Conservation (phyloP, 2,888 invertebrate genomes). For the Drosophila pegasa region DNA sequence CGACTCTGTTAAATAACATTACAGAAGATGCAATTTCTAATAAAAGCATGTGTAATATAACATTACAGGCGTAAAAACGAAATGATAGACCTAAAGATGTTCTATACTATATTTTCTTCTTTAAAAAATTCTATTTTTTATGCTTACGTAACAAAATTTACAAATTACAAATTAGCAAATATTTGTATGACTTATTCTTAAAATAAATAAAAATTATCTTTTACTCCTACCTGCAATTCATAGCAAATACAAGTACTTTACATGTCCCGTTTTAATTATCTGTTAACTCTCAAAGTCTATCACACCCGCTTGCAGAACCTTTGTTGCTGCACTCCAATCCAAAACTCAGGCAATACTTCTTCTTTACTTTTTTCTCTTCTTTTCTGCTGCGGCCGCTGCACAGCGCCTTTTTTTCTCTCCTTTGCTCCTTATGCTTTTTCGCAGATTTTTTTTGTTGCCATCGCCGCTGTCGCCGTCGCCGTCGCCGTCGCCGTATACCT, state of each 20-base stretch:
- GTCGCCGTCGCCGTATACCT: constrained; percentile 58
- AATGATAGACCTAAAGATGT: no score
- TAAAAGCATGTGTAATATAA: no score
- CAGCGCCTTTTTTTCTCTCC: constrained; percentile 5
- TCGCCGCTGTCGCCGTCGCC: constrained; percentile 15
- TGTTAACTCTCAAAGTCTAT: constrained; percentile 1
- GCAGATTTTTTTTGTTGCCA: constrained; percentile 23
- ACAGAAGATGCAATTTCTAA: neutral
- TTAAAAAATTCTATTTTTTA: no score
- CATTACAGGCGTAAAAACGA: no score
- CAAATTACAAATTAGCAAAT: no score
- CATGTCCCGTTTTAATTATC: neutral
- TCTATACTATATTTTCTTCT: no score
- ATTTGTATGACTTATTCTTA: no score
- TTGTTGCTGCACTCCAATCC: constrained; percentile 26
- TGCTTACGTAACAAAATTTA: no score
- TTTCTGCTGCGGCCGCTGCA: constrained; percentile 3
- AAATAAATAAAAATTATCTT: no score
- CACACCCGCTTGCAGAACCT: constrained; percentile 10
- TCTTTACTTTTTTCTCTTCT: constrained; percentile 10
- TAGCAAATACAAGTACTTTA: no score
- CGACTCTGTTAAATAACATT: neutral
- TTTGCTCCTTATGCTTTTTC: constrained; percentile 22
- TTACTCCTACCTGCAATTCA: no score
- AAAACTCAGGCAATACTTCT: constrained; percentile 38